Conservation (phyloP, 2,797 vertebrate species). For the Notamacropus eugenii region DNA sequence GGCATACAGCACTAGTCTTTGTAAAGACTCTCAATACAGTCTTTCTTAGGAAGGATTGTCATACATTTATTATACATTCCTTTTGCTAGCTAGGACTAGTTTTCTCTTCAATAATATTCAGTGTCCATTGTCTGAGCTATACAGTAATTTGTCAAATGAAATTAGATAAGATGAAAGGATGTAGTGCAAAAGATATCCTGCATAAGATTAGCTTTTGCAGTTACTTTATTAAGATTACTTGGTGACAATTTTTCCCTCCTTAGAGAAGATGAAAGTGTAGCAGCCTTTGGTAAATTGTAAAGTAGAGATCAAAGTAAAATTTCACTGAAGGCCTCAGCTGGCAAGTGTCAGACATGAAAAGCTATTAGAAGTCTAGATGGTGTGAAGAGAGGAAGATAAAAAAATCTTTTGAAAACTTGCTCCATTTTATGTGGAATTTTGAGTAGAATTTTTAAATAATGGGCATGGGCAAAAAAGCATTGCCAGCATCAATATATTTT, state of each 20-base stretch:
- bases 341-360: slow-evolving; percentile 14
- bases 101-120: slow-evolving; percentile 17
- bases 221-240: slow-evolving; percentile 45
- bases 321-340: slow-evolving; percentile 15
- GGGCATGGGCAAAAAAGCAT: neutral
- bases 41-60: neutral
- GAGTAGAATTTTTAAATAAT: slow-evolving; percentile 26
- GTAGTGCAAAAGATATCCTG: neutral
- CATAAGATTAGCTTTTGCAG: neutral
- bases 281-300: slow-evolving; percentile 8
- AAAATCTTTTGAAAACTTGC: slow-evolving; percentile 30
- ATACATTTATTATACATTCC: neutral
- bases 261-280: slow-evolving; percentile 33
- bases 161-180: slow-evolving; percentile 28
- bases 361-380: neutral
- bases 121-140: slow-evolving; percentile 3
- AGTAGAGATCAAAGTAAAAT: slow-evolving; percentile 44
- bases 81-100: slow-evolving; percentile 17
- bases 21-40: neutral
- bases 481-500: neutral
- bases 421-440: slow-evolving; percentile 36
- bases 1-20: neutral
- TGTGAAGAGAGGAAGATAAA: slow-evolving; percentile 15
- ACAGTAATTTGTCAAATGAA: neutral
- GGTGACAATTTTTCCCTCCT: slow-evolving; percentile 8